Base-by-base conservation (phyloP, 2,113 vertebrate species). In the Melanotaenia duboulayi region DNA sequence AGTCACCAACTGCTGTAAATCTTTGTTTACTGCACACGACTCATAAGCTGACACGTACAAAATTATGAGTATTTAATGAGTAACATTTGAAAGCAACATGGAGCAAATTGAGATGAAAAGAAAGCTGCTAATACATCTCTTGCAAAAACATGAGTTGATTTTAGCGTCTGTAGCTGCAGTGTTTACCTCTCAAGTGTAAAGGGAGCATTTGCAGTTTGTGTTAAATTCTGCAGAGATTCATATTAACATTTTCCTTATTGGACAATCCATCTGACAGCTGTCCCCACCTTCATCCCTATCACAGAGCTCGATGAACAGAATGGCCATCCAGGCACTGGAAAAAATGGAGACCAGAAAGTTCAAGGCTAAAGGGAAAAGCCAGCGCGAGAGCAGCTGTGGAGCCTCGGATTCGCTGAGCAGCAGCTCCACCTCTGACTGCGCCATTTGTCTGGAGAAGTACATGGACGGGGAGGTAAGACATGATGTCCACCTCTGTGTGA, bases 281-380 rank as follows among this genome's bases (percentile, higher is more conserved):
- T 28, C 28, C 28, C 9, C 22, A 0, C 20, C 40, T 14, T 12
- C 55, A 58, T 25, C 14, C 57, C 13, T 40, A 8, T 59, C 19
- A 1, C 91, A 99, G 97, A 98, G 95, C 91, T 99, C 97, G 37
- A 96, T 99, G 97, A 99, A 98, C 90, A 95, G 98, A 71, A 96
- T 99, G 94, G 98, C 97, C 19, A 95, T 97, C 83, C 97, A 99
- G 86, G 98, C 98, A 4, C 89, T 99, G 87, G 97, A 99, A 62
- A 99, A 99, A 94, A 99, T 99, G 98, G 98, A 99, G 87, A 99
- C 97, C 1, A 94, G 96, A 17, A 99, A 99, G 89, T 99, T 99
- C 93, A 99, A 96, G 78, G 96, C 97, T 55, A 99, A 99, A 93
- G 93, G 90, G 70, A 98, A 98, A 80, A 95, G 94, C 50, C 93